phyloP scores from a whole-genome alignment of 2,113 vertebrate species.

The Labeo rohita region DNA sequence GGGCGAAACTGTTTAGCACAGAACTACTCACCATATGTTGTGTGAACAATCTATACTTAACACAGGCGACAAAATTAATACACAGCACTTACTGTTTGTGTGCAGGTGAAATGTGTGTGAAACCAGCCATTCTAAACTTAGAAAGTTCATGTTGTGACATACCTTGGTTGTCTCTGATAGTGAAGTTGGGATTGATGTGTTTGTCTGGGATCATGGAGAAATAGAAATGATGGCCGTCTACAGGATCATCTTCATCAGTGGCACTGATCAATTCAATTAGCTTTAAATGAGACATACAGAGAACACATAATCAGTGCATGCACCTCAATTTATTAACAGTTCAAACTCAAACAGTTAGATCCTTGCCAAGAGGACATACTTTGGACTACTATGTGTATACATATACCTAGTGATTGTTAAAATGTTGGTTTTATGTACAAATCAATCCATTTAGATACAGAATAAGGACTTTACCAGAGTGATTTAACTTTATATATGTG shows the following conservation, averaged over 20 bases:
- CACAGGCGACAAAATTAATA: background rate
- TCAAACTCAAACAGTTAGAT: background rate
- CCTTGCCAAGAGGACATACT: background rate
- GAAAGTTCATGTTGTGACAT: constrained; percentile 14
- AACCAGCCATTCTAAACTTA: background rate
- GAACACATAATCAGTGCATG: background rate
- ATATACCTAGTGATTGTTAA: background rate
- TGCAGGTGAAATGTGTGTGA: background rate
- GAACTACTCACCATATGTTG: background rate
- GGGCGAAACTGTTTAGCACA: background rate
- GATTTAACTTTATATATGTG: background rate
- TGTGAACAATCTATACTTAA: background rate
- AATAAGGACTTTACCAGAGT: background rate
- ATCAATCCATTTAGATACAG: background rate
- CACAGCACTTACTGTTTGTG: background rate
- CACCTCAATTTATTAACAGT: background rate
- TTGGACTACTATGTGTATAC: background rate
- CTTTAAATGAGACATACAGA: constrained; percentile 70
- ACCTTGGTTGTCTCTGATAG: constrained; percentile 90
- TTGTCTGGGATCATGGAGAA: constrained; percentile 82
- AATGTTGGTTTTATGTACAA: background rate
- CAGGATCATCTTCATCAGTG: constrained; percentile 84
- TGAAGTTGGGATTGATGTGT: constrained; percentile 83
- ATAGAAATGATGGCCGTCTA: constrained; percentile 81
- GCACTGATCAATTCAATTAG: constrained; percentile 87